Conservation (phyloP, 2,888 invertebrate species). For the Piscicola geometra region DNA sequence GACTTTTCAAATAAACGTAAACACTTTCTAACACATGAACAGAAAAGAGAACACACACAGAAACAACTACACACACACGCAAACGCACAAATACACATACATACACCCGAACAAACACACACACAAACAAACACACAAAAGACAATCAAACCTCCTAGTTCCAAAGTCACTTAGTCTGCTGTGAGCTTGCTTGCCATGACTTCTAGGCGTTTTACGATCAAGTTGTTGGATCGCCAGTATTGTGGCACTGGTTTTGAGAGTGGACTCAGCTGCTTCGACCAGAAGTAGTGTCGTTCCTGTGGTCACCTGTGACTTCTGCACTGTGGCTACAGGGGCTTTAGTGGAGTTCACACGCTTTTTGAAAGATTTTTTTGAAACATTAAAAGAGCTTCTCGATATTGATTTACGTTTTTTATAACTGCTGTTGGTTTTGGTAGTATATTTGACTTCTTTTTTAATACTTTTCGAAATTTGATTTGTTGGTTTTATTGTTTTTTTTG, state of each 20-base stretch:
- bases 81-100: too few species aligned
- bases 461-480: not conserved
- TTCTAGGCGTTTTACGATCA: not conserved
- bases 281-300: slow-evolving; percentile 3
- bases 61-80: too few species aligned
- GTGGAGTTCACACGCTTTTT: not conserved
- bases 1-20: too few species aligned
- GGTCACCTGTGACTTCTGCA: not conserved
- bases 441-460: not conserved
- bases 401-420: not conserved
- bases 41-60: too few species aligned
- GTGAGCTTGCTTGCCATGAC: not conserved
- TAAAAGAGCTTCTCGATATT: not conserved
- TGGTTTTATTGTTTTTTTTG: not conserved
- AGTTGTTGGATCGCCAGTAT: slow-evolving; percentile 5
- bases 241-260: slow-evolving; percentile 5
- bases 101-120: too few species aligned
- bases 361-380: not conserved
- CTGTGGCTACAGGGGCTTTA: not conserved
- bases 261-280: slow-evolving; percentile 8
- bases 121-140: too few species aligned
- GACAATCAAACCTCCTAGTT: not conserved
- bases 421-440: not conserved
- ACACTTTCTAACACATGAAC: too few species aligned
- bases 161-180: slow-evolving; percentile 5